Conservation (phyloP, 2,888 invertebrate species). For the Spialia ferax region DNA sequence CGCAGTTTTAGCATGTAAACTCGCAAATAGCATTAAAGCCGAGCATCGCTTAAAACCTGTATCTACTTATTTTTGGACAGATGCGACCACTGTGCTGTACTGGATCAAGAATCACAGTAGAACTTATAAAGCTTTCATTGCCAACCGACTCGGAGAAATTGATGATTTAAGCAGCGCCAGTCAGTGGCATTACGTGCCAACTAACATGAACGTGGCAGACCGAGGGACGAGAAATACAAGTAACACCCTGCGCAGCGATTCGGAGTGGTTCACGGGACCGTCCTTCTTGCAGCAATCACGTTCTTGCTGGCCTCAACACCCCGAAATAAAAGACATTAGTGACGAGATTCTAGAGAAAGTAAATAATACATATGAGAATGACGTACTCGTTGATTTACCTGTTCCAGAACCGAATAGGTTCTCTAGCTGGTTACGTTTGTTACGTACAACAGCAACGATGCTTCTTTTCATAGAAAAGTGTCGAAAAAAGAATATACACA, state of each 20-base stretch:
- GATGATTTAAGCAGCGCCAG: conserved; percentile 31
- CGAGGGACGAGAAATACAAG: background rate
- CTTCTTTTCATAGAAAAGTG: conserved; percentile 29
- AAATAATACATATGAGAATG: background rate
- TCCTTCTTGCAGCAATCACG: conserved; percentile 3
- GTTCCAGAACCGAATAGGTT: conserved; percentile 38
- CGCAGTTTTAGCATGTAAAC: conserved; percentile 36
- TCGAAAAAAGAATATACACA: background rate
- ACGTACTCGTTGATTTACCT: conserved; percentile 6
- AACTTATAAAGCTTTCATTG: conserved; percentile 42
- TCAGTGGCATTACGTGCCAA: conserved; percentile 45
- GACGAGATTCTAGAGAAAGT: conserved; percentile 16
- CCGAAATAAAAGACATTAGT: conserved; percentile 14
- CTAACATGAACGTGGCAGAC: conserved; percentile 36
- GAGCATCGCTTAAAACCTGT: conserved; percentile 29
- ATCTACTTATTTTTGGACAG: conserved; percentile 36
- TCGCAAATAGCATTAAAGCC: conserved; percentile 35
- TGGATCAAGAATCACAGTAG: conserved; percentile 43
- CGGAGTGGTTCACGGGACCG: conserved; percentile 20
- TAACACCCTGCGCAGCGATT: background rate
- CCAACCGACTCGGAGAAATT: conserved; percentile 46
- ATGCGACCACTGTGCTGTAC: conserved; percentile 40
- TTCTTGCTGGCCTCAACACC: conserved; percentile 7
- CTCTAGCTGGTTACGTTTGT: conserved; percentile 39
- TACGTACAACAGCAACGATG: conserved; percentile 25